Conservation (phyloP, 1,140 invertebrate genomes). For the Papilio aristodemus region DNA sequence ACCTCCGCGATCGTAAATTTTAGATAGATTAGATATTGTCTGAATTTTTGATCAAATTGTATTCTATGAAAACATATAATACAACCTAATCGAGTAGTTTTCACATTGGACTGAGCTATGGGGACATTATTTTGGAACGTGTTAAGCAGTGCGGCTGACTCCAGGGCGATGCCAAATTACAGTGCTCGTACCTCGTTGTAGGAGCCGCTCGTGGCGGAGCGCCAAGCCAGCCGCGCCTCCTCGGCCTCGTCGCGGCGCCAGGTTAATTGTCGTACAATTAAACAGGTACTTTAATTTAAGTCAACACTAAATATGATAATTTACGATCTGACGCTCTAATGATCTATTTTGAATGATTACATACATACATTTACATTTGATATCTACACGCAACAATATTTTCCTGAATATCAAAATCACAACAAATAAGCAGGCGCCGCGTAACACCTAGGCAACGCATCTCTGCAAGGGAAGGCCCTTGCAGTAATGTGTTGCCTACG, state of each 20-base stretch:
- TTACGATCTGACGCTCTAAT: not conserved
- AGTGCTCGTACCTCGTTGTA: too few relatives aligned
- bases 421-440: too few relatives aligned
- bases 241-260: not conserved
- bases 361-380: too few relatives aligned
- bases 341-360: not conserved
- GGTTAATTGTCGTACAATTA: not conserved
- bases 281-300: not conserved
- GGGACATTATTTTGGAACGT: not conserved
- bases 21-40: too few relatives aligned
- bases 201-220: not conserved
- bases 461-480: too few relatives aligned
- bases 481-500: too few relatives aligned
- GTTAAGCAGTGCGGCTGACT: not conserved
- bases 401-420: too few relatives aligned
- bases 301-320: not conserved
- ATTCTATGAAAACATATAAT: too few relatives aligned
- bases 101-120: not conserved
- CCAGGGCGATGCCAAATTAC: not conserved
- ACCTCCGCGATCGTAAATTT: too few relatives aligned
- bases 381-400: too few relatives aligned
- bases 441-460: too few relatives aligned
- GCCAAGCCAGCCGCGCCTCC: not conserved
- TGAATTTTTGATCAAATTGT: too few relatives aligned
- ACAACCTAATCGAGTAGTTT: not conserved